Evolutionary conservation across 2,113 vertebrate genomes (phyloP).

Genomic region (Istiophorus platypterus): DNA sequence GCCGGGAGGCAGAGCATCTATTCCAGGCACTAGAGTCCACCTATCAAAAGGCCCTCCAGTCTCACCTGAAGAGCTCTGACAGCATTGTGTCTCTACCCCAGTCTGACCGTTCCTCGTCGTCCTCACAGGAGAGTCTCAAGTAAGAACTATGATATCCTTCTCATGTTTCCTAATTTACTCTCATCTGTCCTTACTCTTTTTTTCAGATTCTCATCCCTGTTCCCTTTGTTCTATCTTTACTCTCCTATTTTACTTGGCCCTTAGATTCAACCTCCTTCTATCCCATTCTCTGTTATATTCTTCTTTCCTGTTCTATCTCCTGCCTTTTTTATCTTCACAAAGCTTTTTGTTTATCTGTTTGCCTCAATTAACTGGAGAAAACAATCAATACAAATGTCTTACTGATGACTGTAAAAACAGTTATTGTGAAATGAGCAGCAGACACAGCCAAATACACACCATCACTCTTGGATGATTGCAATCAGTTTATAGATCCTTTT

Average conservation of each 20-base stretch:
- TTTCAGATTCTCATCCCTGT: too few relatives aligned
- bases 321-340: neutral
- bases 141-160: slow-evolving; percentile 74
- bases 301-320: neutral
- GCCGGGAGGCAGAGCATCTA: slow-evolving; percentile 94
- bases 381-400: slow-evolving; percentile 22
- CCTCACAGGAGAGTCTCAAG: slow-evolving; percentile 99
- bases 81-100: slow-evolving; percentile 96
- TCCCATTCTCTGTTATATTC: neutral
- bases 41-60: slow-evolving; percentile 98
- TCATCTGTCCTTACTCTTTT: neutral
- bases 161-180: neutral
- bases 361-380: slow-evolving; percentile 35
- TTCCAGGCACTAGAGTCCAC: slow-evolving; percentile 94
- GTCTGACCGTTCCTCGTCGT: slow-evolving; percentile 97
- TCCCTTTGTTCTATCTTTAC: neutral
- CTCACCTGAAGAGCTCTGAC: slow-evolving; percentile 96
- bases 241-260: neutral
- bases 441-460: neutral
- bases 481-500: slow-evolving; percentile 40
- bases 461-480: slow-evolving; percentile 1
- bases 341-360: slow-evolving; percentile 2
- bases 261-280: neutral
- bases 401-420: slow-evolving; percentile 29
- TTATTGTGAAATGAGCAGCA: slow-evolving; percentile 21